Percentiles rank a stretch among this genome's conserved stretches.
Evolutionary conservation across 2,888 invertebrate species (phyloP).

Genomic region (Amphipoea lucens): DNA sequence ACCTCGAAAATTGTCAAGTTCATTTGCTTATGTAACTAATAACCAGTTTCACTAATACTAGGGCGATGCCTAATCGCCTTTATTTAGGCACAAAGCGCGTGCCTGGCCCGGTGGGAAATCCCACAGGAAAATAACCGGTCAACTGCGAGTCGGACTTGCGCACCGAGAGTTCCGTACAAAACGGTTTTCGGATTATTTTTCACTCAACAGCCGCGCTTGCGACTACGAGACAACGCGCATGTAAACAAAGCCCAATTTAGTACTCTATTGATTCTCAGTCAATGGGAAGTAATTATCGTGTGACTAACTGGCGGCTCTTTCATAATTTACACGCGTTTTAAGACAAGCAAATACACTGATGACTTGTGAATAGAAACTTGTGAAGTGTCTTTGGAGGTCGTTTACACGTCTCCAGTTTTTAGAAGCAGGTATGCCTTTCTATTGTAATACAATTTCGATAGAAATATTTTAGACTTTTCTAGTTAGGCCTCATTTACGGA

Average conservation of each 20-base stretch:
- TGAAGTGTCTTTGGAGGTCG: conserved; percentile 1
- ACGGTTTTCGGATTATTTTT: too few relatives aligned
- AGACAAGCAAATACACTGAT: conserved; percentile 17
- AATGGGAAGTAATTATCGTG: conserved; percentile 51
- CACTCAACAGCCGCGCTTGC: not conserved
- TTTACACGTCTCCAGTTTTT: conserved; percentile 9
- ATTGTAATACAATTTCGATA: not conserved
- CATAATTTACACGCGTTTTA: conserved; percentile 16
- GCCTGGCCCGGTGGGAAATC: not conserved
- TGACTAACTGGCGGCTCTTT: conserved; percentile 40
- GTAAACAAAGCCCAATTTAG: conserved; percentile 49
- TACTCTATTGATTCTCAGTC: conserved; percentile 40
- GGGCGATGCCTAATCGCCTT: not conserved
- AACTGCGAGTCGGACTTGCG: too few relatives aligned
- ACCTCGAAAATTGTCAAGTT: conserved; percentile 62
- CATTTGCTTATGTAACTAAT: conserved; percentile 49
- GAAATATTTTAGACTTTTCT: not conserved
- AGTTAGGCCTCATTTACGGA: too few relatives aligned
- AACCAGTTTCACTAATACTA: not conserved
- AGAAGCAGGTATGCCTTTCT: not conserved
- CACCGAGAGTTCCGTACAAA: too few relatives aligned
- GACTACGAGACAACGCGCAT: not conserved
- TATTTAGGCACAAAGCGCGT: not conserved
- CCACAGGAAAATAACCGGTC: not conserved
- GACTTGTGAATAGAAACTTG: conserved; percentile 39